Base-by-base conservation (phyloP, 2,888 invertebrate species). In the Orchestes rusci region DNA sequence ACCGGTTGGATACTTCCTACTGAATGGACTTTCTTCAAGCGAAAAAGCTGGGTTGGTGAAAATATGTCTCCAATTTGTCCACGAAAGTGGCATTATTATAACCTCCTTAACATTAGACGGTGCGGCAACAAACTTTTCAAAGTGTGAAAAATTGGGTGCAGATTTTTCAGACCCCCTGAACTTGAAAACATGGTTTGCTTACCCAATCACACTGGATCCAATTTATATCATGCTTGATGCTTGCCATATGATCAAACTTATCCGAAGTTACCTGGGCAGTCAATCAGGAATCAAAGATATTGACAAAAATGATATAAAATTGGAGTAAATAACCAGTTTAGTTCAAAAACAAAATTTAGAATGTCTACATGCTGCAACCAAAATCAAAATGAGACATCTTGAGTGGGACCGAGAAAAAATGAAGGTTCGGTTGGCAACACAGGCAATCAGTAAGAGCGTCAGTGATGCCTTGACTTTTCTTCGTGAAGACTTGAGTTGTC, bases 61-160 rank as follows among this genome's bases (percentile, higher is more conserved):
- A 17, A 44, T 38, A 19, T 55, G 54, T 29, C 38, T 53, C 15
- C 18, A 35, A 27, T 51, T 53, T 17, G 33, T 55, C 28, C 39
- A 53, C 31, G 56, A 54, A 43, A 39, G 43, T 27, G 53, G 55
- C 10, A 43, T 49, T 16, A 43, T 23, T 16, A 44, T 58, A 3
- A 45, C 44, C 3, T 53, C 53, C 4, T 2, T 57, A 28, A 58
- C 57, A 15, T 58, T 56, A 50, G 58, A 59, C 52, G 56, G 54
- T 3, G 50, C 55, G 19, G 32, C 52, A 30, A 34, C 47, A 5
- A 59, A 58, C 50, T 42, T 59, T 13, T 34, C 37, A 3, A 50
- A 51, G 50, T 47, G 50, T 15, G n/a, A 38, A 16, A 10, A 38
- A n/a, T 37, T 55, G 35, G 50, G 55, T 8, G 51, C 48, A 15